Evolutionary conservation across 1,140 invertebrate species (phyloP), one percentile per base, ranked within the genome.

Genomic region (Lithobius niger): DNA sequence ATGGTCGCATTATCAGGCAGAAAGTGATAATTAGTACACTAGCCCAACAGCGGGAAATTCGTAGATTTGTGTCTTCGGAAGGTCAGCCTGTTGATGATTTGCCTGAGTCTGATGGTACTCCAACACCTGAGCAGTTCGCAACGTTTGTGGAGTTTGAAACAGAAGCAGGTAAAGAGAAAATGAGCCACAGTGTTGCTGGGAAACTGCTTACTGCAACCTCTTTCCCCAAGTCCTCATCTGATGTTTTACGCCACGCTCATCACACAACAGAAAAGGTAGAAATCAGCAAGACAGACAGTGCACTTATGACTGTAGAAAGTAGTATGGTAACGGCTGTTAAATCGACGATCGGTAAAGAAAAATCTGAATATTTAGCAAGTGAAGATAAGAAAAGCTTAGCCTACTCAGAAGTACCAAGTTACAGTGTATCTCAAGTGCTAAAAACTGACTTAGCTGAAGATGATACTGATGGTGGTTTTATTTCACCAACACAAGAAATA

Each of bases 11-110:
- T 4, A 27, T 50, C 3, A 3, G 48, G 19, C 48, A 50, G 27
- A 50, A 50, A 27, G 48, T 50, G 3, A 50, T 50, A 13, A 27
- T 50, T 4, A 50, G 48, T 19, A 50, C 48, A 27, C 3, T 25
- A 3, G 21, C 22, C 4, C 48, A 50, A 16, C 48, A 50, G 16
- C 25, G 48, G 27, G 48, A 50, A 27, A 27, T 50, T 4, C 48
- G 48, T 10, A 50, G 48, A 50, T 50, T 50, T 27, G 3, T 50
- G 4, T 50, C 48, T 3, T 13, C 13, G 3, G 48, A 50, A 25
- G 48, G 48, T 6, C 24, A 6, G 13, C 48, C 48, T 6, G 48
- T 50, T 4, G 24, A 27, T 4, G 48, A 26, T 13, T 50, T 50
- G 21, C 43, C 43, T 13, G 43, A 45, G 22, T 4, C 43, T 18